A percentile compares a stretch with the other conserved stretches of the same genome.
Conservation (phyloP, 2,797 vertebrate genomes). For the Rhinophrynus dorsalis region DNA sequence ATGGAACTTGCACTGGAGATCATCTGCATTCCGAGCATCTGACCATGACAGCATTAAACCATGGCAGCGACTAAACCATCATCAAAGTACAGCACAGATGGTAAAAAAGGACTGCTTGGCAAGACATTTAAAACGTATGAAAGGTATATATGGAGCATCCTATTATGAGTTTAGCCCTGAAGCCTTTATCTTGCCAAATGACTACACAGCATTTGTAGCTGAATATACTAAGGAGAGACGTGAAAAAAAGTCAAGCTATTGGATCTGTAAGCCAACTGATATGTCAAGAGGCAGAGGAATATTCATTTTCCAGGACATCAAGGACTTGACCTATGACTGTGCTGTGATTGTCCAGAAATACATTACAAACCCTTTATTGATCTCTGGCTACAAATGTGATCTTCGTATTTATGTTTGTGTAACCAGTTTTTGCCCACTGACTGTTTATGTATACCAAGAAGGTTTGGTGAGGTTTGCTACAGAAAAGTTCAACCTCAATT, state of each 20-base stretch:
- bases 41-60: conserved; percentile 71
- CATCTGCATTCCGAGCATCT: conserved; percentile 63
- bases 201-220: conserved; percentile 72
- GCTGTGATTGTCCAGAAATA: conserved; percentile 76
- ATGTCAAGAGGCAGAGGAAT: conserved; percentile 77
- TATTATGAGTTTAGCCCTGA: conserved; percentile 74
- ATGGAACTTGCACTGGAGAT: conserved; percentile 79
- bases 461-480: conserved; percentile 79
- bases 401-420: conserved; percentile 79
- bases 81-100: conserved; percentile 72
- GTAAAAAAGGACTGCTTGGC: conserved; percentile 79
- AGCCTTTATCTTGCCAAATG: conserved; percentile 74
- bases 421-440: conserved; percentile 77
- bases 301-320: conserved; percentile 75
- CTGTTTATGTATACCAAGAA: conserved; percentile 76
- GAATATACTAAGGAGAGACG: conserved; percentile 65
- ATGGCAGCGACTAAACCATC: conserved; percentile 83
- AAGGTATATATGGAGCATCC: conserved; percentile 60
- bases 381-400: conserved; percentile 81
- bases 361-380: conserved; percentile 74
- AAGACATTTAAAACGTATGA: conserved; percentile 73
- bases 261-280: conserved; percentile 80
- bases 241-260: conserved; percentile 59
- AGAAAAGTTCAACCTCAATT: conserved; percentile 73
- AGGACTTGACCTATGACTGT: conserved; percentile 72